Conservation (phyloP, 1,140 invertebrate genomes). For the Polyergus mexicanus region DNA sequence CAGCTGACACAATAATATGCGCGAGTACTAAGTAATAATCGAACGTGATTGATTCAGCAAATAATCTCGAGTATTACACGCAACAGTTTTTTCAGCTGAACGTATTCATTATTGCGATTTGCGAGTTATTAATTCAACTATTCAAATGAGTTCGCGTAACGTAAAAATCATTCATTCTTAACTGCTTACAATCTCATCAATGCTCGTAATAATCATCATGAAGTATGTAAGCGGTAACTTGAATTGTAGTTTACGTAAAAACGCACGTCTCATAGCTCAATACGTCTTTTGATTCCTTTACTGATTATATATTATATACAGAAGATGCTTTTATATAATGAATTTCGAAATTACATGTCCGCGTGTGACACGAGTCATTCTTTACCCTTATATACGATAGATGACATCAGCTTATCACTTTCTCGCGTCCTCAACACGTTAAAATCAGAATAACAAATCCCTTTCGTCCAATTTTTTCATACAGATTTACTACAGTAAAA, state of each 20-base stretch:
- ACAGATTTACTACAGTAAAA: constrained; percentile 30
- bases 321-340: background rate
- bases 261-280: constrained; percentile 8
- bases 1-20: constrained; percentile 20
- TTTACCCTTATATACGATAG: background rate
- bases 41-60: constrained; percentile 22
- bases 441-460: background rate
- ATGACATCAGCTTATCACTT: background rate
- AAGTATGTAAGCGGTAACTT: constrained; percentile 33
- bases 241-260: background rate
- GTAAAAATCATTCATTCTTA: constrained; percentile 15
- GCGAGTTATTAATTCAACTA: background rate
- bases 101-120: constrained; percentile 7
- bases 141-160: background rate
- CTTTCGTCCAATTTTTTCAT: constrained; percentile 20
- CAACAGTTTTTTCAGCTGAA: constrained; percentile 5
- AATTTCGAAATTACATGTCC: constrained; percentile 22
- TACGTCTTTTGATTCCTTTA: constrained; percentile 46
- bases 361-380: background rate
- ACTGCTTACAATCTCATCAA: background rate
- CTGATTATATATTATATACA: constrained; percentile 44
- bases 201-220: constrained; percentile 8
- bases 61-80: constrained; percentile 21
- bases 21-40: constrained; percentile 9
- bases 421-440: constrained; percentile 22